Conservation (phyloP, 2,797 vertebrate species). For the Cyprinodon diabolis region DNA sequence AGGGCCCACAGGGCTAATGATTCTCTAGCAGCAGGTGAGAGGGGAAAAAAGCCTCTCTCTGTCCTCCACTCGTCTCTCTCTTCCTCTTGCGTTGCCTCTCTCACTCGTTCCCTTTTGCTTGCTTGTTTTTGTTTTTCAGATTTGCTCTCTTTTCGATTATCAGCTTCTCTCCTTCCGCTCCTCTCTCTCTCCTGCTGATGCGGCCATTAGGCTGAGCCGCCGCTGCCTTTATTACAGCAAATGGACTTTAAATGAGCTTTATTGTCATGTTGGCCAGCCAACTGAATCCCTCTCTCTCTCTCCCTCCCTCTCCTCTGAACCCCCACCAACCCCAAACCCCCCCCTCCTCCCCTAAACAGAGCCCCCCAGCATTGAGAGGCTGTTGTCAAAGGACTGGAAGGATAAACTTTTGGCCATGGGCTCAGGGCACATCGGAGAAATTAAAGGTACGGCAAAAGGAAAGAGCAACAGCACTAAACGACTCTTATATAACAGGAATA, state of each 20-base stretch:
- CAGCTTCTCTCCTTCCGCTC: constrained; percentile 64
- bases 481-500: neutral
- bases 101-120: constrained; percentile 61
- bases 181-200: constrained; percentile 88
- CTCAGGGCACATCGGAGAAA: constrained; percentile 98
- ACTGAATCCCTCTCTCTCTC: constrained; percentile 86
- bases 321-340: constrained; percentile 26
- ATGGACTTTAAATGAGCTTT: constrained; percentile 95
- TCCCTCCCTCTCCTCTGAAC: constrained; percentile 71
- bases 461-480: constrained; percentile 25
- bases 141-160: constrained; percentile 74
- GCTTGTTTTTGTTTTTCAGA: constrained; percentile 72
- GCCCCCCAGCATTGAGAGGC: constrained; percentile 97
- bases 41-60: constrained; percentile 82
- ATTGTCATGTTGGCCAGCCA: constrained; percentile 90
- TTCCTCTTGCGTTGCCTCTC: constrained; percentile 58
- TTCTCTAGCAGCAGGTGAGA: constrained; percentile 98
- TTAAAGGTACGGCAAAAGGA: constrained; percentile 89
- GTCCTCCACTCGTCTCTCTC: constrained; percentile 66
- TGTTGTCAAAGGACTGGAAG: constrained; percentile 99
- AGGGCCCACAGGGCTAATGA: constrained; percentile 94
- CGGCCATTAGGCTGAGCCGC: constrained; percentile 89
- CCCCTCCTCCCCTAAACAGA: constrained; percentile 81
- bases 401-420: constrained; percentile 99
- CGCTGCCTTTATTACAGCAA: constrained; percentile 92